Evolutionary conservation across 2,113 vertebrate species (phyloP).

Genomic region (Actinemys pallida): DNA sequence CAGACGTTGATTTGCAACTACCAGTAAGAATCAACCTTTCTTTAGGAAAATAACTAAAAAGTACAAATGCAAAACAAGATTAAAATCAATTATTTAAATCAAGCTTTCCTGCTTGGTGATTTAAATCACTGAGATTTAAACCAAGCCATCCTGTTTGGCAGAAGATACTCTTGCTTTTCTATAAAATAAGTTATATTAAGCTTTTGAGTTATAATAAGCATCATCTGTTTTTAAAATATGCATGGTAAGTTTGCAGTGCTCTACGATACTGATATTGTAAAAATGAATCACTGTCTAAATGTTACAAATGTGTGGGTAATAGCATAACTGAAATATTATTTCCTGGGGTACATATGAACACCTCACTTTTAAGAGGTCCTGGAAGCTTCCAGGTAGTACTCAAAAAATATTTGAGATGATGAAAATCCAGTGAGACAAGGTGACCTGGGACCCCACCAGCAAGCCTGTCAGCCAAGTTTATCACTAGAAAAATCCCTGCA

Average conservation of each 20-base stretch:
- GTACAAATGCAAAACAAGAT: background rate
- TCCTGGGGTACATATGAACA: background rate
- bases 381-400: background rate
- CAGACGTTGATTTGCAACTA: no score
- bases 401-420: background rate
- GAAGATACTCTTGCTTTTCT: background rate
- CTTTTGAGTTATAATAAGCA: background rate
- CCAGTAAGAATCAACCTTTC: background rate
- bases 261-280: background rate
- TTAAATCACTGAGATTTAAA: background rate
- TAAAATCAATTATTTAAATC: background rate
- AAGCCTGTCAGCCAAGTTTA: conserved; percentile 50
- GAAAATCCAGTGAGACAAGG: background rate
- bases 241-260: background rate
- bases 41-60: background rate
- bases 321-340: background rate
- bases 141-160: background rate
- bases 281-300: background rate
- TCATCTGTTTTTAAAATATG: background rate
- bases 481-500: conserved; percentile 65
- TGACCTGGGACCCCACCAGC: conserved; percentile 13
- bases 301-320: background rate
- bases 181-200: background rate
- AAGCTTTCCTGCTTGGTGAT: no score
- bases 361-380: background rate